Percentiles rank a stretch among this genome's conserved stretches.
These are phyloP conservation scores for Thymelicus sylvestris DNA, from an alignment of 2,888 invertebrate species.

Conservation along the genomic window DNA sequence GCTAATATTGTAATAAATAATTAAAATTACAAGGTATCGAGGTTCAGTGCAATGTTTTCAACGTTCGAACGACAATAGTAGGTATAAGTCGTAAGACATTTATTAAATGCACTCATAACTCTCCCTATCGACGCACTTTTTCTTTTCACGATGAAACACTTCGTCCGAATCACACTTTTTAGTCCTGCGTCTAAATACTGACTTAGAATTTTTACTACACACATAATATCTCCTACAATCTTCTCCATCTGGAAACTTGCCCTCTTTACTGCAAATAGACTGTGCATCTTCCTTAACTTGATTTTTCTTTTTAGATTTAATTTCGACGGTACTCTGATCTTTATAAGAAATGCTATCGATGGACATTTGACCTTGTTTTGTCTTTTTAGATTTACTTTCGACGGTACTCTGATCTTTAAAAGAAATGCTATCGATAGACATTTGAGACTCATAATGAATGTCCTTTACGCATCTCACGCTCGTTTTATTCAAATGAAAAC, in stretches of 20 bases:
- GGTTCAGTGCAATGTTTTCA: neutral
- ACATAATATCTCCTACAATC: constrained; percentile 76
- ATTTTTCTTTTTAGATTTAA: constrained; percentile 39
- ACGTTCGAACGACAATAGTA: neutral
- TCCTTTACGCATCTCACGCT: constrained; percentile 57
- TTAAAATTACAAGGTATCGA: no score
- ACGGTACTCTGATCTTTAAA: constrained; percentile 47
- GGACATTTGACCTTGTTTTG: constrained; percentile 15
- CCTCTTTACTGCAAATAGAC: constrained; percentile 63
- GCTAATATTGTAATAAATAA: no score
- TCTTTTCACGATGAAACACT: constrained; percentile 67
- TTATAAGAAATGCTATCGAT: constrained; percentile 43
- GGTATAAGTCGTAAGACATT: neutral
- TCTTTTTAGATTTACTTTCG: constrained; percentile 38
- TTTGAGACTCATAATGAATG: constrained; percentile 33
- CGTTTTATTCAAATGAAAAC: constrained; percentile 64
- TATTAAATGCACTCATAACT: constrained; percentile 58
- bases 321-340: constrained; percentile 44
- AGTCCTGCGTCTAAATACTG: constrained; percentile 58
- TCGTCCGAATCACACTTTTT: constrained; percentile 74
- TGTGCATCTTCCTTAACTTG: constrained; percentile 39
- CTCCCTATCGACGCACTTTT: constrained; percentile 65
- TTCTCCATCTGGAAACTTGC: constrained; percentile 65
- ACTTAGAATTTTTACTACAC: constrained; percentile 63
- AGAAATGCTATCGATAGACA: constrained; percentile 40